These are phyloP conservation scores for Pluvialis apricaria DNA, from an alignment of 2,113 vertebrate species.

Conservation along the genomic window DNA sequence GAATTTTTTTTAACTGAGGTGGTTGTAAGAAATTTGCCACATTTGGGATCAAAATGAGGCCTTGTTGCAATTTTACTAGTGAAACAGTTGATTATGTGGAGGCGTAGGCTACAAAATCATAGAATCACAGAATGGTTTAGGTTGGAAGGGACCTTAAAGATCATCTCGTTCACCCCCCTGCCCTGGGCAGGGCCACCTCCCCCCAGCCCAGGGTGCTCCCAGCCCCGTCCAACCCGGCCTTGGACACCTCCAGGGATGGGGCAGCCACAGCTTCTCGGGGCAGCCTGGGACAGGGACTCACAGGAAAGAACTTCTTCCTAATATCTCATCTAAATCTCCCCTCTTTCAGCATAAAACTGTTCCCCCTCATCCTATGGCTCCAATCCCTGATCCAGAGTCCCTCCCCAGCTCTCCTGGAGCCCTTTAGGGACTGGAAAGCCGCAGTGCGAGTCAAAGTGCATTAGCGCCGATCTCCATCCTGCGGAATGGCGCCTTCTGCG, in stretches of 20 bases:
- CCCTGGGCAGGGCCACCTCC: background rate
- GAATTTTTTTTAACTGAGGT: background rate
- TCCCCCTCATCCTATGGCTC: background rate
- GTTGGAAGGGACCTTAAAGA: background rate
- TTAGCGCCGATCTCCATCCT: background rate
- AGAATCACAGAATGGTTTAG: background rate
- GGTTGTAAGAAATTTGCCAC: background rate
- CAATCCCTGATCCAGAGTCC: no score
- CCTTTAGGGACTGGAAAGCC: no score
- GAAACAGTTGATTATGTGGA: background rate
- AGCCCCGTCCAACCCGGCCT: background rate
- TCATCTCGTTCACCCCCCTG: background rate
- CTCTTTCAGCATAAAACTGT: background rate
- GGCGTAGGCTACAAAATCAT: background rate
- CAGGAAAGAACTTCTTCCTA: background rate
- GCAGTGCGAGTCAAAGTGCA: background rate
- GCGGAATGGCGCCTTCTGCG: background rate
- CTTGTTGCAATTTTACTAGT: background rate
- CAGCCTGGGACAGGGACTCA: background rate
- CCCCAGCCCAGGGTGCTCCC: background rate
- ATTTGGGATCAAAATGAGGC: background rate
- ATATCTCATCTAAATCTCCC: background rate
- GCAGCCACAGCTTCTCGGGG: background rate
- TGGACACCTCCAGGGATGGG: background rate
- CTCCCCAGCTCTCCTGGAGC: no score